A percentile compares a stretch with the other conserved stretches of the same genome.
Evolutionary conservation across 2,113 vertebrate species (phyloP).

Genomic region (Ornithorhynchus anatinus): DNA sequence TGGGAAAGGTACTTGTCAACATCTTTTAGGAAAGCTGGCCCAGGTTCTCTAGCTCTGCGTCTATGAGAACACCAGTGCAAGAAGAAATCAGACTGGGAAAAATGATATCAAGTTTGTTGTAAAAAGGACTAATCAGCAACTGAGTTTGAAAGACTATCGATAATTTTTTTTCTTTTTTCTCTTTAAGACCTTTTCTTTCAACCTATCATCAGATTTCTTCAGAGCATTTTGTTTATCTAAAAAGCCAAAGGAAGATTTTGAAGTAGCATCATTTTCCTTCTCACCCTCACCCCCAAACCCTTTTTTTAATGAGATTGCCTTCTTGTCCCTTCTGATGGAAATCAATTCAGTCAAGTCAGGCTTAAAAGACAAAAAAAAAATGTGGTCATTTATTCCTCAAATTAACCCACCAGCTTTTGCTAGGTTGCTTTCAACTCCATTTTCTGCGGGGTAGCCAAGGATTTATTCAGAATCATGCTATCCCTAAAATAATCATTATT

Average conservation of each 20-base stretch:
- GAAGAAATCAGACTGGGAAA: no score
- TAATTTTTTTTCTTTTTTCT: slow-evolving; percentile 18
- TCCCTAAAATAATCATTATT: slow-evolving; percentile 83
- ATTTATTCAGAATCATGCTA: slow-evolving; percentile 81
- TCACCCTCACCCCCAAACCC: not conserved
- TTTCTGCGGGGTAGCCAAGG: slow-evolving; percentile 70
- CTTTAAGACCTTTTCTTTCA: no score
- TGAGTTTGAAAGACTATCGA: slow-evolving; percentile 2
- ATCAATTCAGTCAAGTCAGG: slow-evolving; percentile 43
- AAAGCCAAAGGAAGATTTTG: slow-evolving; percentile 34
- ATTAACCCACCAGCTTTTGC: slow-evolving; percentile 58
- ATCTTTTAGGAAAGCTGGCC: no score
- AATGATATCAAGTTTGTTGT: no score
- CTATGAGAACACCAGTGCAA: no score
- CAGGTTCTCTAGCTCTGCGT: no score
- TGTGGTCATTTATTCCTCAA: slow-evolving; percentile 63
- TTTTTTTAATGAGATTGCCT: slow-evolving; percentile 26
- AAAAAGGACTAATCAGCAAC: not conserved
- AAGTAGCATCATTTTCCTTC: slow-evolving; percentile 14
- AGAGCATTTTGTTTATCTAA: not conserved
- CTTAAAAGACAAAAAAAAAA: slow-evolving; percentile 45
- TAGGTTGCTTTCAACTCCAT: slow-evolving; percentile 63
- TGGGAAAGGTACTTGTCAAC: not conserved
- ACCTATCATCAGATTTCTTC: not conserved
- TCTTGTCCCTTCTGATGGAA: slow-evolving; percentile 43